Conservation (phyloP, 2,888 invertebrate species). For the Alcis repandata region DNA sequence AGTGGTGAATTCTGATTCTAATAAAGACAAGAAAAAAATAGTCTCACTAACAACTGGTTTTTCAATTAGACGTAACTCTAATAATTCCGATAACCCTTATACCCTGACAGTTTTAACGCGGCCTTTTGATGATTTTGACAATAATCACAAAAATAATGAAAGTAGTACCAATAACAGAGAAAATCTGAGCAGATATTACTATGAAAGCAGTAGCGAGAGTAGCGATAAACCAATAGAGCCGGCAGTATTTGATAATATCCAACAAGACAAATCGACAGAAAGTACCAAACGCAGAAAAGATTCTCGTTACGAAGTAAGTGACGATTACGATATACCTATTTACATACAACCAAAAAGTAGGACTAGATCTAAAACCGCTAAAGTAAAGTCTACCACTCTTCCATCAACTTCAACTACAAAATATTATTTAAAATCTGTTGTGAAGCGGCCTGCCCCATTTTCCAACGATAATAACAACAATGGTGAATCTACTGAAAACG, state of each 20-base stretch:
- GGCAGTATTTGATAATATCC: constrained; percentile 47
- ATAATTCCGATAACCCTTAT: constrained; percentile 78
- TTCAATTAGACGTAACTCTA: constrained; percentile 76
- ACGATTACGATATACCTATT: constrained; percentile 65
- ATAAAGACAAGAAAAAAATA: constrained; percentile 68
- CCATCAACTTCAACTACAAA: constrained; percentile 61
- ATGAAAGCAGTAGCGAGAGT: constrained; percentile 60
- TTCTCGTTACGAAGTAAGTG: constrained; percentile 53
- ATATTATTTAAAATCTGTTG: constrained; percentile 71
- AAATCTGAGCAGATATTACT: constrained; percentile 61
- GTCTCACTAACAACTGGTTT: constrained; percentile 82
- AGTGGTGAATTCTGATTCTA: constrained; percentile 61
- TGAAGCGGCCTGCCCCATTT: constrained; percentile 70
- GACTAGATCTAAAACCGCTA: constrained; percentile 36
- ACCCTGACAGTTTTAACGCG: constrained; percentile 78
- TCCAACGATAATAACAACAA: constrained; percentile 50
- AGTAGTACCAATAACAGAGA: constrained; percentile 35
- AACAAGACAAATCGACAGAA: constrained; percentile 52
- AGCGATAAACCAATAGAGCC: constrained; percentile 52
- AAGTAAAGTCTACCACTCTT: constrained; percentile 51
- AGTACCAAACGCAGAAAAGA: constrained; percentile 61
- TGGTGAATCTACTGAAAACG: constrained; percentile 64
- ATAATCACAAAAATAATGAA: constrained; percentile 38
- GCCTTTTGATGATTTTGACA: constrained; percentile 68
- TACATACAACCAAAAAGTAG: constrained; percentile 57